A percentile compares a stretch with the other conserved stretches of the same genome.
Evolutionary conservation across 1,140 invertebrate genomes (phyloP).

Genomic region (Notospermus geniculatus): DNA sequence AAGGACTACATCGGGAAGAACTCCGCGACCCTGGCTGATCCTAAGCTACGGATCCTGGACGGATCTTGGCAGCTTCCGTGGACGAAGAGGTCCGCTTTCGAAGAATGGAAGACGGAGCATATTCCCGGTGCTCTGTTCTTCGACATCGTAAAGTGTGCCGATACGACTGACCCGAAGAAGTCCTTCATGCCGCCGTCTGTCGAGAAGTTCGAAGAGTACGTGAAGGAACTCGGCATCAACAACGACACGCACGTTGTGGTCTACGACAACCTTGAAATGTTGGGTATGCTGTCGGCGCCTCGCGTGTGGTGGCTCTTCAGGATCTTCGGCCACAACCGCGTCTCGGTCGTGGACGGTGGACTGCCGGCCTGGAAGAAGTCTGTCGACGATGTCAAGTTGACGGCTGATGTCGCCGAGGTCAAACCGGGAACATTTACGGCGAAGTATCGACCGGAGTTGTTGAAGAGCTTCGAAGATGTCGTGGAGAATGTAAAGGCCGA

Average conservation of each 20-base stretch:
- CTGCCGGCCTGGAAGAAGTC: constrained; percentile 38
- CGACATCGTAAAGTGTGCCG: constrained; percentile 44
- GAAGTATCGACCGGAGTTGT: constrained; percentile 25
- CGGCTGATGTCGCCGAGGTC: constrained; percentile 20
- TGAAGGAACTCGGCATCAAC: constrained; percentile 42
- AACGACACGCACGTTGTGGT: constrained; percentile 48
- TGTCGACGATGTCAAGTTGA: constrained; percentile 24
- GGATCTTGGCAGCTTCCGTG: constrained; percentile 40
- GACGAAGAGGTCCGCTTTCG: constrained; percentile 26
- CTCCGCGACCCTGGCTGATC: neutral
- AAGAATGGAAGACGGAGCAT: constrained; percentile 40
- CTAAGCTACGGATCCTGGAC: constrained; percentile 35
- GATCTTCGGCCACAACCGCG: constrained; percentile 42
- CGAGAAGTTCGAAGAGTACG: constrained; percentile 43
- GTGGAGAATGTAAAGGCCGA: constrained; percentile 33
- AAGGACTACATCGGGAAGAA: too few relatives aligned
- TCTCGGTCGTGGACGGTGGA: constrained; percentile 48
- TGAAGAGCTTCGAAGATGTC: constrained; percentile 43
- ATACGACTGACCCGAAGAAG: constrained; percentile 25
- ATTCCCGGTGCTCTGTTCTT: constrained; percentile 49
- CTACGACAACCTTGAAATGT: constrained; percentile 44
- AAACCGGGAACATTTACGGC: constrained; percentile 28
- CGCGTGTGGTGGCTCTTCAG: constrained; percentile 51
- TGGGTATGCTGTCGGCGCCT: constrained; percentile 44
- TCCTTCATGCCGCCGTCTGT: constrained; percentile 41